Conservation (phyloP, 2,888 invertebrate genomes). For the Cephonodes hylas region DNA sequence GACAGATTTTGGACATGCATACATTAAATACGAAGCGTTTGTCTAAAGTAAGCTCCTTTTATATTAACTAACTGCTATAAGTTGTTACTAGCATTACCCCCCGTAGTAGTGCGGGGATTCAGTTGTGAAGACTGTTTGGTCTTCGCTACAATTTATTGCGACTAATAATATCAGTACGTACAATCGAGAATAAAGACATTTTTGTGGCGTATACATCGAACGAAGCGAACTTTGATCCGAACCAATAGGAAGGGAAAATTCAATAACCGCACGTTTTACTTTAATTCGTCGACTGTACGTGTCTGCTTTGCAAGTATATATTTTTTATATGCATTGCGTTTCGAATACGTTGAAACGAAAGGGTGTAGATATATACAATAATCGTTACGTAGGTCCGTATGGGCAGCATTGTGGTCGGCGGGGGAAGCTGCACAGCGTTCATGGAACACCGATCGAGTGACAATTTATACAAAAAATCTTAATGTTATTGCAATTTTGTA, state of each 20-base stretch:
- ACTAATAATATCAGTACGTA: background rate
- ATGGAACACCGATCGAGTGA: constrained; percentile 15
- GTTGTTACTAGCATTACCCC: background rate
- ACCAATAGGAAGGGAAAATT: background rate
- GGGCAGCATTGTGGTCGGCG: constrained; percentile 18
- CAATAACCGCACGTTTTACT: background rate
- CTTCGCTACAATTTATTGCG: background rate
- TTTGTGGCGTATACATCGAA: background rate
- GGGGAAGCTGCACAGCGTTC: constrained; percentile 14
- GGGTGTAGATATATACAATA: constrained; percentile 28
- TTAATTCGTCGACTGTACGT: background rate
- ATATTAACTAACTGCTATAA: constrained; percentile 37
- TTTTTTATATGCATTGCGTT: background rate
- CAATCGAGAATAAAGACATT: background rate
- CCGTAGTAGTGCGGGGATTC: background rate
- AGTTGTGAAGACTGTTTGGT: too few relatives aligned
- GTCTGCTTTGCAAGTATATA: background rate
- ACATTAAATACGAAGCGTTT: constrained; percentile 41
- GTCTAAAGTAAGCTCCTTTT: constrained; percentile 54
- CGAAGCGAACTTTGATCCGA: background rate
- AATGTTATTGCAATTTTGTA: background rate
- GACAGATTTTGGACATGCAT: constrained; percentile 14
- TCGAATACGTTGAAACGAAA: background rate
- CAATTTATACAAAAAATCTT: background rate
- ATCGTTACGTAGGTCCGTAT: constrained; percentile 3